Evolutionary conservation across 2,888 invertebrate genomes (phyloP).

Genomic region (Pediacus dermestoides): DNA sequence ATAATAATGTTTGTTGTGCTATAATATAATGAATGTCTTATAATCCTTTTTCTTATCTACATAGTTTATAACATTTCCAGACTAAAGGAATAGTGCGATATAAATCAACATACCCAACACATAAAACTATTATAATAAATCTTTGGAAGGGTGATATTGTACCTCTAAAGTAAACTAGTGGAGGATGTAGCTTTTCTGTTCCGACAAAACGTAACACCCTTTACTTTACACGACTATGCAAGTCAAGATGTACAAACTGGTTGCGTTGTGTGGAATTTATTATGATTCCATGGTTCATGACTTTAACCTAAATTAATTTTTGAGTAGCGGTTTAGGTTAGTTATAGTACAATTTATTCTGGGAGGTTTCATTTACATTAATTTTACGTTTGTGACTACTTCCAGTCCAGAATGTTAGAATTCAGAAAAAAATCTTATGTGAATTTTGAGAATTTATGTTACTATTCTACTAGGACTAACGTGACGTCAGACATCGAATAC

Average conservation of each 20-base stretch:
- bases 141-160: slow-evolving; percentile 12
- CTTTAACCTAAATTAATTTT: no score
- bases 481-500: no score
- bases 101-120: slow-evolving; percentile 17
- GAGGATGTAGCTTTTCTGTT: slow-evolving; percentile 11
- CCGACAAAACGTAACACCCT: neutral
- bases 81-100: slow-evolving; percentile 7
- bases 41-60: slow-evolving; percentile 3
- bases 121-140: slow-evolving; percentile 16
- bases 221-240: neutral
- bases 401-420: no score
- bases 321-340: no score
- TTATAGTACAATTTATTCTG: no score
- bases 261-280: neutral
- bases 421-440: no score
- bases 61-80: neutral
- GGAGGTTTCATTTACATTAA: no score
- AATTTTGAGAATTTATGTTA: no score
- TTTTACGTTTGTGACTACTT: no score
- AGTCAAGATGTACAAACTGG: slow-evolving; percentile 1
- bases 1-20: no score
- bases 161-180: slow-evolving; percentile 17
- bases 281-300: neutral
- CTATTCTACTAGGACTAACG: no score
- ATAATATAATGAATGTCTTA: slow-evolving; percentile 3